These are phyloP conservation scores for Apamea epomidion DNA, from an alignment of 2,888 invertebrate species.

Conservation along the genomic window DNA sequence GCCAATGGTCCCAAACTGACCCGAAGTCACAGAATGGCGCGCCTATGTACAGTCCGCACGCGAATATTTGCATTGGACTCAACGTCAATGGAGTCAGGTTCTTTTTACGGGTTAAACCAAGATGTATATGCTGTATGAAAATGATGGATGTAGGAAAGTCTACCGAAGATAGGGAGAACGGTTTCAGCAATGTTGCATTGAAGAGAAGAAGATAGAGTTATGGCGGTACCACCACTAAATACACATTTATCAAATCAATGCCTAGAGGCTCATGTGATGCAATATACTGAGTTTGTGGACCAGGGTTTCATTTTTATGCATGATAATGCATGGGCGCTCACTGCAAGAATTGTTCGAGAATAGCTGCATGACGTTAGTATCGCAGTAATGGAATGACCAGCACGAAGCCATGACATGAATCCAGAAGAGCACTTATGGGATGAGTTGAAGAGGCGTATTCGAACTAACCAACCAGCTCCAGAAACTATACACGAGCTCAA, in stretches of 20 bases:
- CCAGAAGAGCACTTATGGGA: not conserved
- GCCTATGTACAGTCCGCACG: not conserved
- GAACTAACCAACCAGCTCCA: not conserved
- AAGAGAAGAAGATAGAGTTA: not conserved
- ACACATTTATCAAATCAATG: not conserved
- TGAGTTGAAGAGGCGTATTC: not conserved
- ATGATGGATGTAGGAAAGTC: not conserved
- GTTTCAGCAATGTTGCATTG: not conserved
- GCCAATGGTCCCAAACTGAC: not conserved
- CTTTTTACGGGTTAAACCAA: not conserved
- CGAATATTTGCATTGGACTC: not conserved
- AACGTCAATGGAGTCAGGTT: not conserved
- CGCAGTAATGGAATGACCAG: not conserved
- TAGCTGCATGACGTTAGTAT: not conserved
- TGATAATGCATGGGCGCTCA: not conserved
- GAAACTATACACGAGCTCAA: not conserved
- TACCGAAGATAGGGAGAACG: not conserved
- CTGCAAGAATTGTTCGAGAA: not conserved
- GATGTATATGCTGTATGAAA: not conserved
- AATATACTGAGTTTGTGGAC: not conserved
- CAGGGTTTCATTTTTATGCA: not conserved
- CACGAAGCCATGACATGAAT: not conserved
- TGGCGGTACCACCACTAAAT: not conserved
- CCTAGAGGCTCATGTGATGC: not conserved
- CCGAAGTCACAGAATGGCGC: not conserved